Conservation (phyloP, 1,140 invertebrate species). For the Aphelenchoides besseyi region DNA sequence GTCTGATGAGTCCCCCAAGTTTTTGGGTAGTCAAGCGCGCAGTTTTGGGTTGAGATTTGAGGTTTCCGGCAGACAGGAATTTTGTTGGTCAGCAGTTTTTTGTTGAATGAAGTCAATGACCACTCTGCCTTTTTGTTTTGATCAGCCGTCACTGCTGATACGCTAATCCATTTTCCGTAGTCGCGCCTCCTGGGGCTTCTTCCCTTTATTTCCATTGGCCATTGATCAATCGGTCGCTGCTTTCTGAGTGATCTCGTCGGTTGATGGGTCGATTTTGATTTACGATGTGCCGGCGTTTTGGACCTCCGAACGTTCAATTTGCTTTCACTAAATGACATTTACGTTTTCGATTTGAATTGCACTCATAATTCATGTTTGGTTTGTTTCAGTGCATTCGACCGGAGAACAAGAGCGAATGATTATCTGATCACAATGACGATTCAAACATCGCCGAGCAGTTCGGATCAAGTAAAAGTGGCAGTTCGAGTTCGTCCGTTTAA, state of each 20-base stretch:
- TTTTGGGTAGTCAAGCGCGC: conserved; percentile 1
- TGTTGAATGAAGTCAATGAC: background rate
- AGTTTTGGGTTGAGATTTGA: background rate
- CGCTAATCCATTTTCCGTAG: too few relatives aligned
- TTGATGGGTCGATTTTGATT: background rate
- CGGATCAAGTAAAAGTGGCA: conserved; percentile 84
- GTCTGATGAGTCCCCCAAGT: background rate
- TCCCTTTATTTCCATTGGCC: background rate
- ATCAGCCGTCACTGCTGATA: background rate
- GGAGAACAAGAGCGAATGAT: too few relatives aligned
- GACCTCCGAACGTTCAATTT: too few relatives aligned
- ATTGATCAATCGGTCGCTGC: background rate
- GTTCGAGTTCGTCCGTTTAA: conserved; percentile 91
- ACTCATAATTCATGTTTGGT: too few relatives aligned
- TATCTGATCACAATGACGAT: conserved; percentile 1
- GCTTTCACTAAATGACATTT: too few relatives aligned
- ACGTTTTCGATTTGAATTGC: too few relatives aligned
- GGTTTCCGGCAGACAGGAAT: background rate
- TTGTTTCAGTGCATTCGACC: too few relatives aligned
- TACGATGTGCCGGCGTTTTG: too few relatives aligned
- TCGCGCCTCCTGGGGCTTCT: too few relatives aligned
- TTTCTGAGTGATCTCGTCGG: too few relatives aligned
- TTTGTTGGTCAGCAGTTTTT: background rate
- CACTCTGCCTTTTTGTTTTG: background rate
- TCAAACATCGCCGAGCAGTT: background rate